Percentiles rank a stretch among this genome's conserved stretches.
Conservation (phyloP, 2,113 vertebrate genomes). For the Podilymbus podiceps region DNA sequence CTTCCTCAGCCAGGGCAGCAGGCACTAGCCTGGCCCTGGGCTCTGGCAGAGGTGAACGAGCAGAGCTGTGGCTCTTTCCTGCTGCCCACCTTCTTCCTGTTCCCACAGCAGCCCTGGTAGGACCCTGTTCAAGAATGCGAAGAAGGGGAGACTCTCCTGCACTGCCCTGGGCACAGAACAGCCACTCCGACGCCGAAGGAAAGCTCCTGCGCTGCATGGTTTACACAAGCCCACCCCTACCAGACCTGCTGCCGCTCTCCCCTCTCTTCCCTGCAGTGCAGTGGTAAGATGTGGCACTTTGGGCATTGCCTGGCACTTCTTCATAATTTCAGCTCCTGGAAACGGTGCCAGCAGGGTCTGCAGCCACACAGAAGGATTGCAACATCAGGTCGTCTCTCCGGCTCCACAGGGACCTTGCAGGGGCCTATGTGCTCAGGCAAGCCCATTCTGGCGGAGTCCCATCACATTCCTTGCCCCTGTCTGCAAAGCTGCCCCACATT, state of each 20-base stretch:
- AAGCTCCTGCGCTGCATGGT: background rate
- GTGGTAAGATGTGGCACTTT: rapidly evolving
- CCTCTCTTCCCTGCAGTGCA: background rate
- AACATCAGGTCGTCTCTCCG: background rate
- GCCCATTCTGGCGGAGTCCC: too few relatives aligned
- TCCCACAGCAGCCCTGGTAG: background rate
- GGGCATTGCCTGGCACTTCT: background rate
- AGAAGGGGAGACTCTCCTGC: background rate
- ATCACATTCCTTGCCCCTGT: background rate
- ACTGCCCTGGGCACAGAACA: background rate
- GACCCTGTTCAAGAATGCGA: background rate
- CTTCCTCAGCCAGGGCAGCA: background rate
- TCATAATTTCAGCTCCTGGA: background rate
- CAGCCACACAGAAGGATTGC: background rate
- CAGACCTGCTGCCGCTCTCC: background rate
- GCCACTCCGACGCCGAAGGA: background rate
- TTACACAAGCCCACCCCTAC: background rate
- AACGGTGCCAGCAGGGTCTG: background rate
- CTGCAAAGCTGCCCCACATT: background rate
- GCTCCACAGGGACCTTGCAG: background rate
- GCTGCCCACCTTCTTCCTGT: background rate
- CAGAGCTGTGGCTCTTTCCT: background rate
- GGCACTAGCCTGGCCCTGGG: background rate
- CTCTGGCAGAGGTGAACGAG: background rate
- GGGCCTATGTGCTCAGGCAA: background rate